Percentiles rank a stretch among this genome's conserved stretches.
These are phyloP conservation scores for Ctenicera cuprea DNA, from an alignment of 2,888 invertebrate species.

Conservation along the genomic window DNA sequence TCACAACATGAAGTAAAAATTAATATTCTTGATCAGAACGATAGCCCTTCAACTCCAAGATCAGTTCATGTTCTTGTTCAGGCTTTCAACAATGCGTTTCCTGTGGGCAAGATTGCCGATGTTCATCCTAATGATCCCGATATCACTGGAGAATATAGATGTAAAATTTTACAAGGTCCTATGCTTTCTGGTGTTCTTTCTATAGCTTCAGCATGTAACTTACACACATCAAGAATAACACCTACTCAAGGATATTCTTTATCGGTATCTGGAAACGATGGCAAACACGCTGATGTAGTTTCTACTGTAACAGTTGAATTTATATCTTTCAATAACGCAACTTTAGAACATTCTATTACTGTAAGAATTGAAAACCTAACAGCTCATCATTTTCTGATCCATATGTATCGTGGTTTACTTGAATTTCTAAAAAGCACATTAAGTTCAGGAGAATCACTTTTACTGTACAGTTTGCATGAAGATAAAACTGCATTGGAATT, in stretches of 20 bases:
- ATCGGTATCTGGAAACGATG: slow-evolving; percentile 92
- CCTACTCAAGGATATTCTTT: slow-evolving; percentile 85
- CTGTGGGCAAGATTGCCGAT: slow-evolving; percentile 90
- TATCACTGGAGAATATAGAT: slow-evolving; percentile 91
- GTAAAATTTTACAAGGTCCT: slow-evolving; percentile 83
- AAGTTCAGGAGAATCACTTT: slow-evolving; percentile 78
- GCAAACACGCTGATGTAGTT: slow-evolving; percentile 89
- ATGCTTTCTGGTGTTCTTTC: slow-evolving; percentile 78
- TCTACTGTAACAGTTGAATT: slow-evolving; percentile 92
- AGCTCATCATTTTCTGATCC: slow-evolving; percentile 84
- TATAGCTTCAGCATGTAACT: slow-evolving; percentile 86
- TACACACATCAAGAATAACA: slow-evolving; percentile 84
- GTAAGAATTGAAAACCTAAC: slow-evolving; percentile 84
- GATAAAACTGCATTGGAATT: slow-evolving; percentile 80
- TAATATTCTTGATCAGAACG: slow-evolving; percentile 90
- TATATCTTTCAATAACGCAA: slow-evolving; percentile 85
- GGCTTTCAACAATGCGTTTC: slow-evolving; percentile 84
- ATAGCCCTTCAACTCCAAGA: slow-evolving; percentile 90
- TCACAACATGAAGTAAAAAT: slow-evolving; percentile 87
- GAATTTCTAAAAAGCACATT: slow-evolving; percentile 83
- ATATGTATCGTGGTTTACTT: slow-evolving; percentile 84
- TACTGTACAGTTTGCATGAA: slow-evolving; percentile 85
- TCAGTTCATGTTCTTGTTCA: slow-evolving; percentile 88
- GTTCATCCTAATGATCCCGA: slow-evolving; percentile 95
- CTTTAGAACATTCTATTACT: slow-evolving; percentile 89